Base-by-base conservation (phyloP, 2,888 invertebrate species). In the Physocephala rufipes region DNA sequence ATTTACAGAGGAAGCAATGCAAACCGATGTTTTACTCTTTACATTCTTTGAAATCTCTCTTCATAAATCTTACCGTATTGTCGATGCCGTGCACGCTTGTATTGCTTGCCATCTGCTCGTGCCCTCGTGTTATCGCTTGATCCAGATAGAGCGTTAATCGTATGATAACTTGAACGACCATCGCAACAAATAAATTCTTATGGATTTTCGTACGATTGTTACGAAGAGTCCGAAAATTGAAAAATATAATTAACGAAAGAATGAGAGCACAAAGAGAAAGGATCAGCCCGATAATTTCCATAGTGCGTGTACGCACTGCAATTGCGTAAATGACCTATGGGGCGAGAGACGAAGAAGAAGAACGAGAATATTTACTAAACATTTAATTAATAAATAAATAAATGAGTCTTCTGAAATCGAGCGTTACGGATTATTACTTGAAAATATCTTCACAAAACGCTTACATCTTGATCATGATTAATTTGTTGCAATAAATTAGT, bases 151-250 rank as follows among this genome's bases (percentile, higher is more conserved):
- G 84, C 0, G 90, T 90, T 70, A 95, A 87, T 55, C 94, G 88
- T 62, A 93, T 89, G 47, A 91, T 82, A 15, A 93, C 92, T 86
- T 94, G 93, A 73, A 92, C 87, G 70, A 93, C 88, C 89, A 95
- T 94, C 1, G 95, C 94, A 53, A 91, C 88, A 85, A 94, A 96
- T 70, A 95, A 88, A 84, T 94, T 93, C 85, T 92, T 93, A 86
- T 94, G 97, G 77, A 95, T 95, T 78, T 92, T 89, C 0, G 95
- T 96, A 64, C 95, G 89, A 80, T 91, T 92, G 82, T 95, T 96
- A 72, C 91, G 89, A 62, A 96, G 85, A 62, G 91, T 90, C 80
- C 94, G 90, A 87, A 93, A 96, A 78, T 90, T 90, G 77, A 90
- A 91, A 85, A 96, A 96, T 77, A 97, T 95, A 66, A 90, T 87